Evolutionary conservation across 92 coral and sea anemone species (phyloP).

Genomic region (Actinernus sp.): DNA sequence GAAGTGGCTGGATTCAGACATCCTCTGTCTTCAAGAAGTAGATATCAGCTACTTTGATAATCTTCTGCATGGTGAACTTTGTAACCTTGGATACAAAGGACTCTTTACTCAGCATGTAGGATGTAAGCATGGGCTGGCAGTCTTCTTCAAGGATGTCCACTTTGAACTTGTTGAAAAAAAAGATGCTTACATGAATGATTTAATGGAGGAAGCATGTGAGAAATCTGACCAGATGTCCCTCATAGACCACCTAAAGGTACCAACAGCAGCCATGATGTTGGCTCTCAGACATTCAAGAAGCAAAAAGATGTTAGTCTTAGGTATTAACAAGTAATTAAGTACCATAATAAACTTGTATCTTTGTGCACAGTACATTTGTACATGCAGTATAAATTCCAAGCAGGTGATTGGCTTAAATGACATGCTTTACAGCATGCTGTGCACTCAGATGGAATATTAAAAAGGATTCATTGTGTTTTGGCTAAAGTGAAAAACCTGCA

Average conservation of each 20-base stretch:
- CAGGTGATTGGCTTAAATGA: no score
- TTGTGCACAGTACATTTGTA: no score
- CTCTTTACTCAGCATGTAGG: slow-evolving; percentile 37
- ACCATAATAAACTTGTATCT: no score
- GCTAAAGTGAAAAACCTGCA: no score
- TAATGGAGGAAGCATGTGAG: slow-evolving; percentile 17
- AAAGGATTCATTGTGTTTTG: no score
- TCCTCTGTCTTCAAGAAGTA: slow-evolving; percentile 76
- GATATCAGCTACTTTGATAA: slow-evolving; percentile 57
- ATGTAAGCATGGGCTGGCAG: slow-evolving; percentile 60
- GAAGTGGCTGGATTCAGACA: slow-evolving; percentile 75
- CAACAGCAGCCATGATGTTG: slow-evolving; percentile 17
- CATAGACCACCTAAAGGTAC: slow-evolving; percentile 11
- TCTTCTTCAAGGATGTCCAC: slow-evolving; percentile 48
- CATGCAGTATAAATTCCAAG: no score
- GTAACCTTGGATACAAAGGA: slow-evolving; percentile 50
- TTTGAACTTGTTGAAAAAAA: slow-evolving; percentile 49
- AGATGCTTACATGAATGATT: slow-evolving; percentile 16
- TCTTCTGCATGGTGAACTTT: slow-evolving; percentile 45
- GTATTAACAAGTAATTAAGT: slow-evolving; percentile 12
- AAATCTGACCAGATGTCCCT: background rate
- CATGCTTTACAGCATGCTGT: no score
- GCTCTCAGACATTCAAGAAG: slow-evolving; percentile 30
- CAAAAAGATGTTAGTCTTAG: slow-evolving; percentile 33
- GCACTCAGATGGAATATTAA: no score